These are phyloP conservation scores for Bradysia coprophila DNA, from an alignment of 1,140 invertebrate species.

Conservation along the genomic window DNA sequence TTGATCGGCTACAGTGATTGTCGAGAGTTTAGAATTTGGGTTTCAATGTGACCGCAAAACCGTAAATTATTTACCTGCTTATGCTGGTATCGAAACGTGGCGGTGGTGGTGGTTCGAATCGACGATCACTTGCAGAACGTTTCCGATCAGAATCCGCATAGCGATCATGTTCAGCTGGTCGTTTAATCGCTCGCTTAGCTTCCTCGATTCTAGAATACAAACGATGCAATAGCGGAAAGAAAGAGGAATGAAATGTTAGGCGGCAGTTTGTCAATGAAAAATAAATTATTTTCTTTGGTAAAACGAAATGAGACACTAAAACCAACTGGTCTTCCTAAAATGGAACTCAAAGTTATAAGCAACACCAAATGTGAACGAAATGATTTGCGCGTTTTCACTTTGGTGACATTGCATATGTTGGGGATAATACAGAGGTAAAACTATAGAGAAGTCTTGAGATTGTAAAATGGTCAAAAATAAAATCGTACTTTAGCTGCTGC, in stretches of 20 bases:
- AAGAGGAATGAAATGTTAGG: slow-evolving; percentile 8
- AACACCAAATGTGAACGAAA: too few relatives aligned
- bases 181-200: slow-evolving; percentile 24
- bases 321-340: too few relatives aligned
- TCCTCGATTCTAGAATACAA: slow-evolving; percentile 18
- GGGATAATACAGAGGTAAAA: too few relatives aligned
- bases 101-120: slow-evolving; percentile 26
- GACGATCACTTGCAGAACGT: slow-evolving; percentile 15
- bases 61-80: slow-evolving; percentile 5
- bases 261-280: background rate
- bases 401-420: too few relatives aligned
- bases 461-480: too few relatives aligned
- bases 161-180: slow-evolving; percentile 14
- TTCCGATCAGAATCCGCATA: slow-evolving; percentile 24
- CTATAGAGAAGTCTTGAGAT: too few relatives aligned
- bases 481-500: slow-evolving; percentile 40
- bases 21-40: background rate
- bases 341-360: too few relatives aligned
- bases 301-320: too few relatives aligned
- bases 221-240: slow-evolving; percentile 9
- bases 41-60: background rate
- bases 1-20: background rate
- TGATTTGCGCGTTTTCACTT: too few relatives aligned
- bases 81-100: slow-evolving; percentile 19
- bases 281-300: too few relatives aligned